Evolutionary conservation across 2,113 vertebrate genomes (phyloP).

Genomic region (Toxotes chatareus): DNA sequence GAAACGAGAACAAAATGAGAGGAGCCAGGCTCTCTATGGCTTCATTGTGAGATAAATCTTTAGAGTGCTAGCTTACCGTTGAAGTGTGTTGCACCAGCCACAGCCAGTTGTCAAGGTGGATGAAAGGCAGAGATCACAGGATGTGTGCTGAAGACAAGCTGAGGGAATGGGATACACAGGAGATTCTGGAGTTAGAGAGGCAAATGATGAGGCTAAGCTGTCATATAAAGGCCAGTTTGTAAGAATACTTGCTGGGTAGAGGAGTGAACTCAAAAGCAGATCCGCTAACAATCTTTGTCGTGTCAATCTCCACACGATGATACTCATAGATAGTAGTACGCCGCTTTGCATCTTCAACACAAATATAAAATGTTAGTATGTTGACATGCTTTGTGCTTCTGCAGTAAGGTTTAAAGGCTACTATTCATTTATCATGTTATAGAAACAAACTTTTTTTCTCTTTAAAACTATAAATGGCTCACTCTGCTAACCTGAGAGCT

Average conservation of each 20-base stretch:
- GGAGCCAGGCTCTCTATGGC: neutral
- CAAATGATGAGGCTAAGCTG: neutral
- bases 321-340: constrained; percentile 95
- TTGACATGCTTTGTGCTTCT: neutral
- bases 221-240: neutral
- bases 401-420: neutral
- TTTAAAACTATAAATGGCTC: too few species aligned
- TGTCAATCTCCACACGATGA: constrained; percentile 92
- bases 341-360: constrained; percentile 83
- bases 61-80: constrained; percentile 84
- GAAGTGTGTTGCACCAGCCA: constrained; percentile 95
- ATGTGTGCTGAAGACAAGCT: constrained; percentile 93
- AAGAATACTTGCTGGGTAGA: constrained; percentile 90
- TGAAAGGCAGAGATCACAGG: constrained; percentile 88
- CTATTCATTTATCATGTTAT: too few species aligned
- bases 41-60: neutral
- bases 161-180: constrained; percentile 27
- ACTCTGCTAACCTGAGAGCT: constrained; percentile 84
- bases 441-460: too few species aligned
- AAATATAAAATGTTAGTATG: constrained; percentile 4
- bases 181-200: neutral
- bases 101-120: constrained; percentile 90
- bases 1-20: constrained; percentile 52
- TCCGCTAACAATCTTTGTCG: constrained; percentile 84
- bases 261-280: constrained; percentile 93